These are phyloP conservation scores for Strigamia crassipes DNA, from an alignment of 2,888 invertebrate species.

Conservation along the genomic window DNA sequence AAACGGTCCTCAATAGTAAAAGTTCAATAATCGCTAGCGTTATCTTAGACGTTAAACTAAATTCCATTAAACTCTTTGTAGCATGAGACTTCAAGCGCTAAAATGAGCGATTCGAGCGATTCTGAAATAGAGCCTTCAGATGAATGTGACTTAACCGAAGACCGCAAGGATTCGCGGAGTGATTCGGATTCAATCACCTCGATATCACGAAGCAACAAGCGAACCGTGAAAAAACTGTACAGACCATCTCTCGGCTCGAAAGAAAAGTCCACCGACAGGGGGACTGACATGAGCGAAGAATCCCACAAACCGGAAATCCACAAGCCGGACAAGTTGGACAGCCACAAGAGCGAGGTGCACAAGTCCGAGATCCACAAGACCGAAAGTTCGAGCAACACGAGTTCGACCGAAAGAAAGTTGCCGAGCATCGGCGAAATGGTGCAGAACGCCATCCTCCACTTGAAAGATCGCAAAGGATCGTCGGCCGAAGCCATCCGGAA, in stretches of 20 bases:
- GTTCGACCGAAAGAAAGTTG: background rate
- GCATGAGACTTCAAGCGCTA: background rate
- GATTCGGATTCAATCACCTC: background rate
- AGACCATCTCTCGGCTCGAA: background rate
- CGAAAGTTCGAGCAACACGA: conserved; percentile 10
- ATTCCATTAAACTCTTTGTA: background rate
- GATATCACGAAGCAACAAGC: background rate
- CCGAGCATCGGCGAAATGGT: background rate
- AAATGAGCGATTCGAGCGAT: conserved; percentile 5
- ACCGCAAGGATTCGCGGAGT: background rate
- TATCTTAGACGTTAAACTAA: background rate
- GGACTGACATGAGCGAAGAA: background rate
- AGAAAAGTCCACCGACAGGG: background rate
- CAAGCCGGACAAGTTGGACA: background rate
- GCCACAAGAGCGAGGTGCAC: background rate
- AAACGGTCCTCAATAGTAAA: background rate
- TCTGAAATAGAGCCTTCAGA: background rate
- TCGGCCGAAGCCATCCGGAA: conserved; percentile 5
- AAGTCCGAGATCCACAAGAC: background rate
- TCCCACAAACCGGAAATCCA: background rate
- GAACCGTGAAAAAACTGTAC: background rate
- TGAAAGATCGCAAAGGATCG: background rate
- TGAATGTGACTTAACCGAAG: background rate
- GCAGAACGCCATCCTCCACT: background rate
- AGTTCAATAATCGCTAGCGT: background rate